Percentiles rank a stretch among this genome's conserved stretches.
Evolutionary conservation across 2,113 vertebrate genomes (phyloP).

Genomic region (Piaya cayana): DNA sequence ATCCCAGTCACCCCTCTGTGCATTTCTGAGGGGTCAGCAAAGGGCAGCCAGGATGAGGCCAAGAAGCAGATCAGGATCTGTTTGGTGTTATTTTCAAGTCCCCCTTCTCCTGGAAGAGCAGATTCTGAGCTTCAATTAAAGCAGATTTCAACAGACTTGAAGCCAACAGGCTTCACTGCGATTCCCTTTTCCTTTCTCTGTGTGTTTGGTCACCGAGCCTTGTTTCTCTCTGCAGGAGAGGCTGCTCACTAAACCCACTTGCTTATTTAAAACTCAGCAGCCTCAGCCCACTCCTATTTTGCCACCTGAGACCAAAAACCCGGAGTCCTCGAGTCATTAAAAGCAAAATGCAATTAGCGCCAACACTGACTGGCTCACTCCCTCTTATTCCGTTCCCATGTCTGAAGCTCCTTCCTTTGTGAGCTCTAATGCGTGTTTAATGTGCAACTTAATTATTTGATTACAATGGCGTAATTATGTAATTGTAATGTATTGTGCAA

Average conservation of each 20-base stretch:
- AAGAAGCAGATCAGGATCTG: neutral
- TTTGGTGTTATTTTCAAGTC: neutral
- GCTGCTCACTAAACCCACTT: neutral
- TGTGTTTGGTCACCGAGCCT: neutral
- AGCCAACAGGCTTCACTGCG: neutral
- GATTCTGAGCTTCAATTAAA: neutral
- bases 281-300: slow-evolving; percentile 30
- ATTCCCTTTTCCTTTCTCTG: neutral
- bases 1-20: neutral
- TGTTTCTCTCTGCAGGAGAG: neutral
- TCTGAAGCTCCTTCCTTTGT: slow-evolving; percentile 72
- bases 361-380: slow-evolving; percentile 40
- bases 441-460: slow-evolving; percentile 85
- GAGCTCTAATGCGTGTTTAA: slow-evolving; percentile 81
- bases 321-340: slow-evolving; percentile 31
- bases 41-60: neutral
- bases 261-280: slow-evolving; percentile 52
- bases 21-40: neutral
- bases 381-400: slow-evolving; percentile 39
- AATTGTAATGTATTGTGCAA: slow-evolving; percentile 80
- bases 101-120: neutral
- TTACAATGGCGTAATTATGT: slow-evolving; percentile 83
- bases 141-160: neutral
- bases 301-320: slow-evolving; percentile 45
- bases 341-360: slow-evolving; percentile 63